Base-by-base conservation (phyloP, 2,113 vertebrate species). In the Sturnus vulgaris region DNA sequence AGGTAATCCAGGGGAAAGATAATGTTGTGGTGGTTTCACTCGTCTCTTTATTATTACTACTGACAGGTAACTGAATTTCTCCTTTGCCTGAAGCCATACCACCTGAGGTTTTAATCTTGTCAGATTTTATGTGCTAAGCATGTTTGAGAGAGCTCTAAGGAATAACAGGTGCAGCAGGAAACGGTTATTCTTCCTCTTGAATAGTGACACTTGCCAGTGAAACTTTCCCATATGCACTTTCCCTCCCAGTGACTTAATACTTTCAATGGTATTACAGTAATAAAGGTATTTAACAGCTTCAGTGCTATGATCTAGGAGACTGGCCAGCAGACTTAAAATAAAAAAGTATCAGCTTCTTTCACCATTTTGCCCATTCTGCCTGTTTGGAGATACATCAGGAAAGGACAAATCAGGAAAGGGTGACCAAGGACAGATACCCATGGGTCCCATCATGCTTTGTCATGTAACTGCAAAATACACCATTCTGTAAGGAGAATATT, bases 51-150 rank as follows among this genome's bases (percentile, higher is more conserved):
- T 95, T 96, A 97, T 95, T 95, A 24, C 57, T 95, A 93, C 88
- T 95, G 95, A 96, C 94, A 95, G 89, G 91, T 93, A 96, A 94
- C 92, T 76, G 92, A 97, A 91, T 96, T 95, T 96, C 90, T 97
- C 77, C 87, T 91, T 95, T 96, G 95, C 95, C 94, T 95, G 90
- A 77, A 97, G 95, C 91, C 77, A 94, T 91, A 94, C 88, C 90
- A 95, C 95, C 94, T 95, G 87, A 97, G 94, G 93, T 92, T 96
- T 90, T 92, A 95, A 92, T 95, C 93, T 92, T 96, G 92, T 95
- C 92, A 93, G 69, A 88, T 91, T 92, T 93, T 88, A 73, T 95
- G 65, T 75, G 69, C 73, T 95, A 94, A 95, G 65, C 82, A 85
- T 59, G 77, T 79, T 70, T 92, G 93, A 95, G 79, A 94, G 85